Base-by-base conservation (phyloP, 2,113 vertebrate species). In the Malaclemys terrapin region DNA sequence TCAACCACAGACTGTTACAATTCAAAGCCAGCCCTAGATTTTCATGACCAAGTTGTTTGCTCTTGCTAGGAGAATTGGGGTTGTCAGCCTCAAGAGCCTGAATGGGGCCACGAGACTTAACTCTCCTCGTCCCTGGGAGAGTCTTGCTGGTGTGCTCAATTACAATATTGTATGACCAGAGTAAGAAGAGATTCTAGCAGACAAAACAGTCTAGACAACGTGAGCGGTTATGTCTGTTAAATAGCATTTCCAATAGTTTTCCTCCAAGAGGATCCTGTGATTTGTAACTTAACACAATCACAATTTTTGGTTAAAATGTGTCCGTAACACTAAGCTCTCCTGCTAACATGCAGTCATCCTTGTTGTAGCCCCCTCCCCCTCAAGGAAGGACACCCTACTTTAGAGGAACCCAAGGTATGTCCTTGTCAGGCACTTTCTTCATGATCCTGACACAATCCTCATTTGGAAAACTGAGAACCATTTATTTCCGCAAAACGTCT, bases 171-270 rank as follows among this genome's bases (percentile, higher is more conserved):
- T 10, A 54, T 24, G 7, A 54, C 5, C 83, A 69, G 56, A n/a
- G 45, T 56, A 88, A 1, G 56, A 89, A 88, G 81, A 85, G 20
- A 45, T 79, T 11, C 91, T 0, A 0, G 59, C 11, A 95, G 92
- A 92, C 82, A 84, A 9, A 31, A 59, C 27, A 22, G 65, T 52
- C 75, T 88, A 93, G 96, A 92, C 84, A 53, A 19, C 24, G 83
- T 97, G 96, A 96, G 91, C 95, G 24, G 62, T 38, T 27, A 45
- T 29, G 10, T 16, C 8, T 42, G 83, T 88, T 78, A 75, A 95
- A 89, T 16, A 85, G 62, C 72, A 88, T 29, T 78, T 47, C 42
- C 42, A 78, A 47, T 47, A 72, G 65, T 47, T 12, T 86, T 82
- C 22, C 8, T 50, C 29, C 65, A 72, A n/a, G 20, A 11, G 12